phyloP scores from a whole-genome alignment of 2,888 invertebrate genomes.

The Eupithecia exiguata region DNA sequence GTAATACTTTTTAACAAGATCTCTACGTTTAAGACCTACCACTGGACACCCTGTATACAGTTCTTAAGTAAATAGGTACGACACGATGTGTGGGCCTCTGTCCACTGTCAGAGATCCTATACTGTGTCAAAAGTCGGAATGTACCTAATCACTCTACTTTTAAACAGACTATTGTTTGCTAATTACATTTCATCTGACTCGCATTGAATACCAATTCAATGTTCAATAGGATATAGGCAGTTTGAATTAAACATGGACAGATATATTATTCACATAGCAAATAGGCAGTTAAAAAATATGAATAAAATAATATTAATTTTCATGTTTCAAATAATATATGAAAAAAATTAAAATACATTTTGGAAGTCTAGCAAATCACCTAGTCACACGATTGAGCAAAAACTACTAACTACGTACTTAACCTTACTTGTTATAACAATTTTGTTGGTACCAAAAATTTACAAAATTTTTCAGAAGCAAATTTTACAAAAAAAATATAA shows the following conservation, averaged over 20 bases:
- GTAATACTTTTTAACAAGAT: neutral
- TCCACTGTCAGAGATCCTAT: neutral
- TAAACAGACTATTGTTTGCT: slow-evolving; percentile 9
- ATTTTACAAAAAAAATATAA: neutral
- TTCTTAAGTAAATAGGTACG: neutral
- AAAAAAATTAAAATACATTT: slow-evolving; percentile 30
- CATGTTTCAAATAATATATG: neutral
- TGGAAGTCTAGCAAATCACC: slow-evolving; percentile 55
- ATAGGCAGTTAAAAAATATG: neutral
- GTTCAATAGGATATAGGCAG: neutral
- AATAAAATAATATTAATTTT: neutral
- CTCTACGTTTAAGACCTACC: neutral
- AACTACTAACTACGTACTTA: slow-evolving; percentile 47
- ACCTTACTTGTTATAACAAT: slow-evolving; percentile 1
- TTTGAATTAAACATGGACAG: neutral
- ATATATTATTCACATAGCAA: neutral
- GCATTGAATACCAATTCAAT: neutral
- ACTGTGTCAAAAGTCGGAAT: neutral
- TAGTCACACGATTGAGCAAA: slow-evolving; percentile 74
- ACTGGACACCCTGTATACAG: slow-evolving; percentile 4
- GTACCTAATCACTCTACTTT: slow-evolving; percentile 6
- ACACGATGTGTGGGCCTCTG: neutral
- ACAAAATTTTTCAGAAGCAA: neutral
- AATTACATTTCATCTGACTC: neutral
- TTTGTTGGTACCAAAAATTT: neutral